Evolutionary conservation across 92 coral and sea anemone genomes (phyloP).

Genomic region (Isaurus tuberculatus): DNA sequence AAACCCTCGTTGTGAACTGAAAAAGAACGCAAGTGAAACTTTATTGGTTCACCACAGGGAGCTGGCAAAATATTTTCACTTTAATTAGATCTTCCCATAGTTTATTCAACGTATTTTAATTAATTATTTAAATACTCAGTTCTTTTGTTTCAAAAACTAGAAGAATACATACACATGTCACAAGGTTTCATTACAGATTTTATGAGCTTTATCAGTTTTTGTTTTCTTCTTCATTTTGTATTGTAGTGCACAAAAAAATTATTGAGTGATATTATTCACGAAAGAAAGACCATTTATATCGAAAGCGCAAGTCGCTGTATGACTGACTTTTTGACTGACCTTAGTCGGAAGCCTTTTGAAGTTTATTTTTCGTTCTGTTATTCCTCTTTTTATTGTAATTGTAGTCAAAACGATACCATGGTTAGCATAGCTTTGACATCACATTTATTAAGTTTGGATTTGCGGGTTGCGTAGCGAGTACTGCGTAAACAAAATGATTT

Average conservation of each 20-base stretch:
- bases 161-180: constrained; percentile 36
- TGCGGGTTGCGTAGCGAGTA: background rate
- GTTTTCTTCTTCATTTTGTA: background rate
- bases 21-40: background rate
- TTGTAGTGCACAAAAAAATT: background rate
- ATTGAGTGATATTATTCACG: background rate
- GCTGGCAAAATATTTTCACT: constrained; percentile 34
- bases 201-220: background rate
- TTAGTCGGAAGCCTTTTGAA: constrained; percentile 41
- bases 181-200: background rate
- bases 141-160: constrained; percentile 32
- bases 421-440: background rate
- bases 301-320: background rate
- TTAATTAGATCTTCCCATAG: constrained; percentile 42
- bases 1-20: background rate
- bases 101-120: constrained; percentile 36
- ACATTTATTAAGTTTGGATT: constrained; percentile 29
- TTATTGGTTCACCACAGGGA: constrained; percentile 39
- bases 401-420: constrained; percentile 28
- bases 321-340: background rate
- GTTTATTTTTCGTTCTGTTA: constrained; percentile 27
- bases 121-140: constrained; percentile 46
- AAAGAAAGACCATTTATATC: background rate
- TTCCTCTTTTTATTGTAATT: constrained; percentile 34
- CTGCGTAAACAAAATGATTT: background rate